phyloP scores from a whole-genome alignment of 2,888 invertebrate genomes.

The Muscina levida region DNA sequence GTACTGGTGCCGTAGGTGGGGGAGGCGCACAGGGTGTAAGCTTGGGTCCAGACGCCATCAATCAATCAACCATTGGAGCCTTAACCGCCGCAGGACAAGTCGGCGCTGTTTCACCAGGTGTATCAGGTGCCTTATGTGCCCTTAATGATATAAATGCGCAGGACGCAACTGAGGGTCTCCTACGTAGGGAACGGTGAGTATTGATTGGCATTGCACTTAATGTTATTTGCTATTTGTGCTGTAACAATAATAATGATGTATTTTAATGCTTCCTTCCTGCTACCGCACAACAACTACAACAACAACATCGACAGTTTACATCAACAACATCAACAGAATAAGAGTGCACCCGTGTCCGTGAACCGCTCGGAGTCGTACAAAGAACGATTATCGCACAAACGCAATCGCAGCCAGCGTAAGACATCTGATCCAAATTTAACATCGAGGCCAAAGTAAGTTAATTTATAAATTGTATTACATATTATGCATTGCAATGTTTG shows the following conservation, averaged over 20 bases:
- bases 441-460: slow-evolving; percentile 84
- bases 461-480: not conserved
- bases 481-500: not conserved
- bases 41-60: slow-evolving; percentile 58
- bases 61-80: slow-evolving; percentile 55
- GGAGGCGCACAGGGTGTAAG: slow-evolving; percentile 50
- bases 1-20: slow-evolving; percentile 55
- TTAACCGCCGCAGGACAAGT: slow-evolving; percentile 62
- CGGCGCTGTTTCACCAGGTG: slow-evolving; percentile 57
- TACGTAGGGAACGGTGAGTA: slow-evolving; percentile 73
- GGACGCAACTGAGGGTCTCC: slow-evolving; percentile 74
- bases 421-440: slow-evolving; percentile 89
- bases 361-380: slow-evolving; percentile 88
- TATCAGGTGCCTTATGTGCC: slow-evolving; percentile 47
- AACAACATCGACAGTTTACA: slow-evolving; percentile 68
- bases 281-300: too few species aligned
- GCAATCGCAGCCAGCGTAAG: slow-evolving; percentile 87
- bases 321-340: slow-evolving; percentile 74
- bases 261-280: not conserved
- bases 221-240: not conserved
- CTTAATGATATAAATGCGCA: slow-evolving; percentile 74
- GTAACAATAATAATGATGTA: too few species aligned
- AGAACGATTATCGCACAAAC: slow-evolving; percentile 84
- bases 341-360: slow-evolving; percentile 80
- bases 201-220: too few species aligned